Base-by-base conservation (phyloP, 2,113 vertebrate species). In the Trematomus loennbergii region DNA sequence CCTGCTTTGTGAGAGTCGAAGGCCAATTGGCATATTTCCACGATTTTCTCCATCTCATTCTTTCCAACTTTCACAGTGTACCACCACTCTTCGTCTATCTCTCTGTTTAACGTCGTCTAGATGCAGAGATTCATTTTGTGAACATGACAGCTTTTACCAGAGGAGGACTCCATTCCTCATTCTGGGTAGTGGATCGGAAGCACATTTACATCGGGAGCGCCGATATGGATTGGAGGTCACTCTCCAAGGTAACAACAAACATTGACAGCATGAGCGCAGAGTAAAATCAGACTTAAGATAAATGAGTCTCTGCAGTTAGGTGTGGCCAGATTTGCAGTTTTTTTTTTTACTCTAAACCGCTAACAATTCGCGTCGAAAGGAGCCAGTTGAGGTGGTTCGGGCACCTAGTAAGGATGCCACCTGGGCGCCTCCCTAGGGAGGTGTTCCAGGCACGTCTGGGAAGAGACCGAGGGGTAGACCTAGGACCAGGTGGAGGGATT, bases 131-230 rank as follows among this genome's bases (percentile, higher is more conserved):
- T 86, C 90, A 93, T 46, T 97, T 96, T 68, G 93, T 98, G 78
- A 97, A 98, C 87, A 97, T 97, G 97, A 96, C 95, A 9, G 96
- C 95, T n/a, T 92, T 97, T 13, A 97, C 96, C 16, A 95, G 95
- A 87, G 97, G 97, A 9, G 94, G 93, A n/a, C 95, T 98, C 9
- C 96, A 96, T 80, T 97, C 97, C 0, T 97, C 97, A 9, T 97
- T 98, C 93, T 97, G 97, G 97, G 96, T 97, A 18, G 97, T 97
- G 86, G 97, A 98, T 84, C 97, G 96, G 60, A 96, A 93, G 82
- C 97, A 98, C 0, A 95, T 98, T 5, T 98, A 98, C 83, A 96
- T 98, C 20, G 97, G 97, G 83, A 98, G 97, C 52, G 97, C 96
- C 0, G 93, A 95, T 71, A 94, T 98, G 90, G 96, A 97, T 64